Base-by-base conservation (phyloP, 2,113 vertebrate genomes). In the Gopherus flavomarginatus region DNA sequence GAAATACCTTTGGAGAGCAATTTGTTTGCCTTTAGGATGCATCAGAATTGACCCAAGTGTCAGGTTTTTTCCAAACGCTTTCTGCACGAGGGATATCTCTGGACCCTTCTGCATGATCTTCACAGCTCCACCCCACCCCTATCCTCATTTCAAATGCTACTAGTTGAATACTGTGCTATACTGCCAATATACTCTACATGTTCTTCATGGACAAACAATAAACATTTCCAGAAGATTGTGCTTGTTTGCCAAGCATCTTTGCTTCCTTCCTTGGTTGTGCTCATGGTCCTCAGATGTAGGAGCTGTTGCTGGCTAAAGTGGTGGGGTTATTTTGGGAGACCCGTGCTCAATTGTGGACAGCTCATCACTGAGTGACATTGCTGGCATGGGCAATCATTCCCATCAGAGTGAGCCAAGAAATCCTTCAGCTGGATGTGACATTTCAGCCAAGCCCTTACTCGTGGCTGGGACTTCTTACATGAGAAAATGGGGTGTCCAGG, bases 401-500 rank as follows among this genome's bases (percentile, higher is more conserved):
- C 69, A 26, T 65, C 53, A 54, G 89, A 91, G 47, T 0, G 0
- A 42, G 50, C 22, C 53, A 19, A 81, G 75, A 92, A 38, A 38
- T 69, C 8, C n/a, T 82, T 93, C 42, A 1, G 2, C 26, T 59
- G 22, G 35, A 42, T 9, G 10, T 24, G 77, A 87, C 49, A 26
- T 79, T 93, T 90, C 8, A 92, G 38, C 29, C 59, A 29, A 3
- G 4, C 22, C 80, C 21, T 13, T 72, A 88, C 88, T 52, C 72
- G 92, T 87, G 89, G 56, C 91, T 62, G 84, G 38, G 86, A 90
- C 87, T 79, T 42, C 78, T 85, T 53, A 47, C 52, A 2, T n/a
- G 47, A 94, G 5, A 94, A 78, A 56, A 86, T 86, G 59, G 88
- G 29, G 3, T 80, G 2, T 56, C 82, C 29, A 90, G 83, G 87